Percentiles rank a stretch among this genome's conserved stretches.
Conservation (phyloP, 35 echinoderm and acorn worm genomes). For the Acanthaster planci region DNA sequence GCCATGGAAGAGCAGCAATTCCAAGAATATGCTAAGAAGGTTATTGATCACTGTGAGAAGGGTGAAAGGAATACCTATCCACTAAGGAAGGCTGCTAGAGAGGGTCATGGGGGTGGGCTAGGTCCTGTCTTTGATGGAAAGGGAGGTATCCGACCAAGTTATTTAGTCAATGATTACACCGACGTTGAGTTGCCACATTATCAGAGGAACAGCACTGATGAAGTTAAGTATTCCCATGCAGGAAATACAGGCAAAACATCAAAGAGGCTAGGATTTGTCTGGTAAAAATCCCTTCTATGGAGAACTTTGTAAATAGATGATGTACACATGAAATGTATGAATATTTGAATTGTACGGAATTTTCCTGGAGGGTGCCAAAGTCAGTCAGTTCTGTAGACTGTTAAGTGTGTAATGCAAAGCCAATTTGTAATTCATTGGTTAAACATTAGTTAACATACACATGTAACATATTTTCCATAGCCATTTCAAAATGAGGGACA, state of each 20-base stretch:
- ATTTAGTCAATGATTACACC: constrained; percentile 75
- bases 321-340: no score
- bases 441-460: no score
- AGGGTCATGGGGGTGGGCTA: constrained; percentile 86
- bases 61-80: constrained; percentile 84
- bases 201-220: constrained; percentile 79
- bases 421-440: no score
- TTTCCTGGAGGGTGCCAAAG: no score
- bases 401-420: no score
- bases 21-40: constrained; percentile 86
- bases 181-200: constrained; percentile 89
- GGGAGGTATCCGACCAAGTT: constrained; percentile 92
- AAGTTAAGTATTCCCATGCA: constrained; percentile 81
- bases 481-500: no score
- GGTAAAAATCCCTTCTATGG: constrained; percentile 39
- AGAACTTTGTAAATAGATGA: background rate
- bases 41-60: constrained; percentile 85
- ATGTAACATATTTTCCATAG: no score
- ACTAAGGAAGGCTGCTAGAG: constrained; percentile 82
- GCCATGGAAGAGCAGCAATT: constrained; percentile 91
- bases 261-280: constrained; percentile 92
- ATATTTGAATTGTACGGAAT: no score
- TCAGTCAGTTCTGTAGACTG: no score
- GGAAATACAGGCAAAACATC: constrained; percentile 75
- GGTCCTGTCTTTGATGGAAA: constrained; percentile 96